Base-by-base conservation (phyloP, 1,140 invertebrate species). In the Bilobella aurantiaca region DNA sequence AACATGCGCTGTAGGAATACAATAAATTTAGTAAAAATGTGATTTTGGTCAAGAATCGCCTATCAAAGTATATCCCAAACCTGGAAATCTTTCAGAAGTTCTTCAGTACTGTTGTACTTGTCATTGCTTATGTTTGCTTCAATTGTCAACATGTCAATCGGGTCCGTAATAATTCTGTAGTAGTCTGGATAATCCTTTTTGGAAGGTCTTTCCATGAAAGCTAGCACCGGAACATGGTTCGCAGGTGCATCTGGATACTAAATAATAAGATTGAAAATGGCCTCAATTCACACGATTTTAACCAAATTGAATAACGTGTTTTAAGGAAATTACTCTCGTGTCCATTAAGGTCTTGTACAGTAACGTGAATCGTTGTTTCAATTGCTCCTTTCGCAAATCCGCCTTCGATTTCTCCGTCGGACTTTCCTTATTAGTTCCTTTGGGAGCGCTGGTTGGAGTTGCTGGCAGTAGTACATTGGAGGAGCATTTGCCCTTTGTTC, bases 121-220 rank as follows among this genome's bases (percentile, higher is more conserved):
- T 85, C 82, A 61, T 76, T 81, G 76, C 90, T 90, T 30, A 69
- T 96, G 71, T 85, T 82, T 21, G 84, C 79, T 74, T 96, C 90
- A 75, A 98, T 96, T 30, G 87, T 91, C 37, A 91, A 82, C 87
- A 98, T 93, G 77, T 97, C 94, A 65, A 97, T 96, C 0, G 95
- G 95, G 72, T 91, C 88, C 34, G 86, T 82, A 65, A 98, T 98
- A 0, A 97, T 86, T 78, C 93, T 87, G 78, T 96, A 97, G 78
- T 97, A 97, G 76, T 96, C 93, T 0, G 94, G 91, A 78, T 97
- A 98, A 23, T 93, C 79, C 76, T 96, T 95, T 74, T 91, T 93
- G 0, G 90, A 94, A 2, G 96, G 96, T 75, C 96, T 92, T 76
- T 95, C 91, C 88, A 98, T 90, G 75, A 99, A 99, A 72, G 91